Percentiles rank a stretch among this genome's conserved stretches.
phyloP scores from a whole-genome alignment of 2,797 vertebrate species.

The Muraenolepis orangiensis region DNA sequence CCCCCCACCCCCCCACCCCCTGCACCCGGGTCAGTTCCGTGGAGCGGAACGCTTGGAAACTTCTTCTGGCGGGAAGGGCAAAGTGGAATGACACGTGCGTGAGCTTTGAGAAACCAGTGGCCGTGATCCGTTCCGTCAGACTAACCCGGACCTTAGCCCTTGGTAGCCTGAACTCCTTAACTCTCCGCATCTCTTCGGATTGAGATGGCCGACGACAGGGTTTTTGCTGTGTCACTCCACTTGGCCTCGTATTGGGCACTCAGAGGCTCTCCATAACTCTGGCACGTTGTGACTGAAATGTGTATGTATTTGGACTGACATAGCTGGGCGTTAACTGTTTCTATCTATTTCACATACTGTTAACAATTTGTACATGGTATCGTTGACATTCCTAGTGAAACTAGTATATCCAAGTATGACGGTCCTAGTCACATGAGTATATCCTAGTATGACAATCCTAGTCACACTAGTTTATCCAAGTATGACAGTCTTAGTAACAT shows the following conservation, averaged over 20 bases:
- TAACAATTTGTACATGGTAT: too few relatives aligned
- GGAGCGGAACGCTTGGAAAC: slow-evolving; percentile 72
- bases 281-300: background rate
- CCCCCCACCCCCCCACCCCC: slow-evolving; percentile 25
- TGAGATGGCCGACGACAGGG: background rate
- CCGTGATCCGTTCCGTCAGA: slow-evolving; percentile 83
- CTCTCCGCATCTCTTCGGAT: slow-evolving; percentile 25
- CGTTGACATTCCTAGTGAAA: background rate
- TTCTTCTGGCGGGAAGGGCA: slow-evolving; percentile 65
- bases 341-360: background rate
- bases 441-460: background rate
- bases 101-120: slow-evolving; percentile 69
- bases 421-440: too few relatives aligned
- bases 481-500: too few relatives aligned
- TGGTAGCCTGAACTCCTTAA: slow-evolving; percentile 49
- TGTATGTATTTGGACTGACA: background rate
- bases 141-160: slow-evolving; percentile 88
- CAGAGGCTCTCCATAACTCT: background rate
- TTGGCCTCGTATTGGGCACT: background rate
- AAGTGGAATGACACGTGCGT: slow-evolving; percentile 44
- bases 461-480: background rate
- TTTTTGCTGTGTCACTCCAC: background rate
- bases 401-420: too few relatives aligned
- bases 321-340: background rate
- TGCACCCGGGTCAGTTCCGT: slow-evolving; percentile 35